These are phyloP conservation scores for Coilia nasus DNA, from an alignment of 2,797 vertebrate species.

Conservation along the genomic window DNA sequence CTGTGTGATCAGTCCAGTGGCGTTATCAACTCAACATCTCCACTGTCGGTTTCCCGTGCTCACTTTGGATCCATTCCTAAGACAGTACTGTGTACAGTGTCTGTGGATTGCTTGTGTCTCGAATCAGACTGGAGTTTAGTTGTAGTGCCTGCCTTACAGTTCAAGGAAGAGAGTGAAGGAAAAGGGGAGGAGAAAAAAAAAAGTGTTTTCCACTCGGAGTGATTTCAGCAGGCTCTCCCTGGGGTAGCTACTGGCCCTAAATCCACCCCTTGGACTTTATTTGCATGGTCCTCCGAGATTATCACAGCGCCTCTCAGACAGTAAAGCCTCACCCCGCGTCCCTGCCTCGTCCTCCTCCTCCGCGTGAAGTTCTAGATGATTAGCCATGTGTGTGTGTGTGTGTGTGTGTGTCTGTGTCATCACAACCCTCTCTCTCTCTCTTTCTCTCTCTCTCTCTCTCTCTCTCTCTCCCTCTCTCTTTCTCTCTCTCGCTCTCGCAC, in stretches of 20 bases:
- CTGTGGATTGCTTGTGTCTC: constrained; percentile 34
- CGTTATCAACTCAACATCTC: constrained; percentile 66
- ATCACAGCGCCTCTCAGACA: constrained; percentile 70
- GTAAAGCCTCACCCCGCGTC: constrained; percentile 68
- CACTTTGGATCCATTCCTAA: constrained; percentile 36
- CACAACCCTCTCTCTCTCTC: too few species aligned
- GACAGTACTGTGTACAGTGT: constrained; percentile 12
- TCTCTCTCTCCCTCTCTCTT: too few species aligned
- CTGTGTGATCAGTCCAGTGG: constrained; percentile 79
- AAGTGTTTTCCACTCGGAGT: constrained; percentile 61
- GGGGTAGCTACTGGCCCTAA: constrained; percentile 74
- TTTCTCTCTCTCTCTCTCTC: too few species aligned
- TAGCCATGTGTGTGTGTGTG: constrained; percentile 55
- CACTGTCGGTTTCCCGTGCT: constrained; percentile 49
- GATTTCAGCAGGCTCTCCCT: constrained; percentile 71
- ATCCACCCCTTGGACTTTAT: constrained; percentile 76
- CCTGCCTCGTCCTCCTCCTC: constrained; percentile 60
- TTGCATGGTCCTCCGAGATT: constrained; percentile 72
- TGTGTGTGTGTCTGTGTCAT: too few species aligned
- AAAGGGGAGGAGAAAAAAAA: constrained; percentile 20
- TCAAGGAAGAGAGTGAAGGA: constrained; percentile 36
- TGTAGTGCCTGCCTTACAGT: constrained; percentile 10
- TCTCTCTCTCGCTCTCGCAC: too few species aligned
- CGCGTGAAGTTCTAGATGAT: constrained; percentile 52
- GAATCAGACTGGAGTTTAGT: constrained; percentile 37